Conservation (phyloP, 2,797 vertebrate genomes). For the Choloepus didactylus region DNA sequence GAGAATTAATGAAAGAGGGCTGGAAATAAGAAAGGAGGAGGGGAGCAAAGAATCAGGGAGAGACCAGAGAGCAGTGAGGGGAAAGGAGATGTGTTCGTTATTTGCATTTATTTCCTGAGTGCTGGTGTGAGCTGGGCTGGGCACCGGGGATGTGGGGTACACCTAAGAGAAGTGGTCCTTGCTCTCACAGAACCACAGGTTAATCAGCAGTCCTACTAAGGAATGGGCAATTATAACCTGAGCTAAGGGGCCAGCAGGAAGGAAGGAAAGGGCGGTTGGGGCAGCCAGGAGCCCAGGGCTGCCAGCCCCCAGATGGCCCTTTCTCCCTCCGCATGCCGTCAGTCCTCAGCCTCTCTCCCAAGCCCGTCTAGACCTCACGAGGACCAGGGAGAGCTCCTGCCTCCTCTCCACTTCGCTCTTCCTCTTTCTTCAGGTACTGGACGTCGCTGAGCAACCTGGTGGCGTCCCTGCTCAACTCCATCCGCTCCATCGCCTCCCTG, state of each 20-base stretch:
- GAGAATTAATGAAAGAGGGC: background rate
- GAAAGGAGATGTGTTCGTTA: accelerated
- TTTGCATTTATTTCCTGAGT: background rate
- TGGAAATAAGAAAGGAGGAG: background rate
- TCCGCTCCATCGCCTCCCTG: constrained; percentile 97
- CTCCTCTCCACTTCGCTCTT: background rate
- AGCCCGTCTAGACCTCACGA: accelerated
- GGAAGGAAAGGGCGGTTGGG: accelerated
- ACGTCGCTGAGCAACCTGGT: constrained; percentile 96
- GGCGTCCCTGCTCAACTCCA: constrained; percentile 97
- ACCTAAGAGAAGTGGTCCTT: background rate
- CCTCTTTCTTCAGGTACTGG: constrained; percentile 92
- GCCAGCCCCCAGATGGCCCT: background rate
- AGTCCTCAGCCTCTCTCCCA: background rate
- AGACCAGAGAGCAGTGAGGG: accelerated
- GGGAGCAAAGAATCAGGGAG: no score
- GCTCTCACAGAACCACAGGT: background rate
- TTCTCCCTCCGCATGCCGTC: accelerated
- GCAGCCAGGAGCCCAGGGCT: accelerated
- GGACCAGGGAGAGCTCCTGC: accelerated
- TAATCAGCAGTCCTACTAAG: accelerated
- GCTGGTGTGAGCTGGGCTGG: accelerated
- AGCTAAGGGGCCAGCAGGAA: background rate
- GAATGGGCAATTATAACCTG: background rate
- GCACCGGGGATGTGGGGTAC: accelerated